Evolutionary conservation across 2,888 invertebrate species (phyloP), one percentile per base, ranked within the genome.

Genomic region (Torymus tubicola): DNA sequence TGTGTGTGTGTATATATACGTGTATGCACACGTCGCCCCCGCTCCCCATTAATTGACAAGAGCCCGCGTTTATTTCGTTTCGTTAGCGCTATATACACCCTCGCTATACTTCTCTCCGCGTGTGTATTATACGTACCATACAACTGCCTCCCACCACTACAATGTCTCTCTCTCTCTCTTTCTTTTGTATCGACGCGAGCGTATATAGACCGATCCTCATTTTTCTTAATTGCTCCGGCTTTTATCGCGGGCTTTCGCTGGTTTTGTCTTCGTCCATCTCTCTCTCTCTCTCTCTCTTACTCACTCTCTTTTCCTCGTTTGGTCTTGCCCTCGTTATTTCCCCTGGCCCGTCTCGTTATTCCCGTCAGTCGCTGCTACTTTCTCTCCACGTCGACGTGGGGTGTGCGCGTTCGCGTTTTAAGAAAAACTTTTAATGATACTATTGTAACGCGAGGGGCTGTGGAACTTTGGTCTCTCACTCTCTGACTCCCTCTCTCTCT

Each of bases 231-330:
- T 80, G 80, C 80, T 77, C 21, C 55, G 63, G 63, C 76, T 76
- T 75, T 80, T 77, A 76, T 68, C 57, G 68, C 55, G 16, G 63
- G 71, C 24, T 70, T 70, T 79, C 52, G 24, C 31, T 31, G 31
- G 31, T 31, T 31, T 42, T 77, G 75, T 79, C 81, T 83, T 75
- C 78, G 77, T 82, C 84, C 81, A 82, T 85, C 82, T 83, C 85
- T 80, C 80, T 82, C 80, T 75, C 68, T 79, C 70, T 76, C 73
- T 77, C 71, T 80, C 81, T 68, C 65, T 72, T 53, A 0, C 82
- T 83, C 85, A 76, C 81, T 82, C 80, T 75, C 72, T 79, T 67
- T 76, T 69, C 74, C 71, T 81, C 81, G 64, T 61, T 72, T 57
- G 21, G 77, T 55, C 70, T 24, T 69, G 67, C 75, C 75, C 74